Base-by-base conservation (phyloP, 1,140 invertebrate species). In the Drosophila lacertosa region DNA sequence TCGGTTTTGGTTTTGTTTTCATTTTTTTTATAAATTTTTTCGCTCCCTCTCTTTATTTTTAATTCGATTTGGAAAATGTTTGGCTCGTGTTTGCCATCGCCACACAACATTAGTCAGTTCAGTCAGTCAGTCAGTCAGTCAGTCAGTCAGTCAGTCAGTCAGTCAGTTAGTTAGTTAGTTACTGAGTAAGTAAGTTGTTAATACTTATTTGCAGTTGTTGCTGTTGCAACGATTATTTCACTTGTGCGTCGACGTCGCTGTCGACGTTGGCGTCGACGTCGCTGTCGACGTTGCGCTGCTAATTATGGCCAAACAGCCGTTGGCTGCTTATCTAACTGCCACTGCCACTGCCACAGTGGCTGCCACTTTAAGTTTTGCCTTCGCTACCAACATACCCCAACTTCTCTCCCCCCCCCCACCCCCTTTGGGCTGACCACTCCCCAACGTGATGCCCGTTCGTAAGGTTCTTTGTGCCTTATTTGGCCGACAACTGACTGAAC, bases 401-500 rank as follows among this genome's bases (percentile, higher is more conserved):
- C 10, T 4, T 20, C 44, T n/a, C 13, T 10, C 35, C 24, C 24
- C 24, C 1, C 60, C 24, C 16, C 55, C 35, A 4, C 24, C 24
- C 1, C 60, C 24, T 13, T 50, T 69, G n/a, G 5, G 24, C 2
- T 26, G 24, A 26, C 24, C 24, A 26, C 24, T 26, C 24, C 24
- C 24, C 9, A 26, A 5, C 13, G 22, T 64, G 58, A 83, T 74
- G 74, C 72, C 62, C 65, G 54, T 42, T 67, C 24, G 39, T 88
- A 88, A 88, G 82, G 82, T 82, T 86, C 74, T 86, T 78, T 88
- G 72, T 82, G 83, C 82, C 77, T 71, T 88, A 88, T 88, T 86
- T 80, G 80, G 81, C 75, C 51, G 55, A 59, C 39, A 39, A 50
- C 53, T 55, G 74, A 62, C 59, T 69, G 26, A 29, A 75, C 62